Conservation (phyloP, 2,113 vertebrate species). For the Anolis carolinensis region DNA sequence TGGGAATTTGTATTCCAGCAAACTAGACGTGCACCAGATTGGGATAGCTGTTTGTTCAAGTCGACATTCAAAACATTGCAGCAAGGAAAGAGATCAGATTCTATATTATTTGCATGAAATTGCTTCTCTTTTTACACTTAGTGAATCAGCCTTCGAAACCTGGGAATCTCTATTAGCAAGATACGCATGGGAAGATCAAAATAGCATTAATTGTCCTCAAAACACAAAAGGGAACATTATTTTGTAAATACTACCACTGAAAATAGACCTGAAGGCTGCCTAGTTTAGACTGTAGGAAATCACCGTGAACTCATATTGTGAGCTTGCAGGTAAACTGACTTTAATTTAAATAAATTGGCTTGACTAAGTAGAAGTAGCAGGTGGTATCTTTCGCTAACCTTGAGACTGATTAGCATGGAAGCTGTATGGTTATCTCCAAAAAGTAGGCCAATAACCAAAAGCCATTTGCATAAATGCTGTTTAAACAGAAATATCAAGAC, state of each 20-base stretch:
- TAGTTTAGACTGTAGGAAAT: not conserved
- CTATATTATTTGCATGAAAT: not conserved
- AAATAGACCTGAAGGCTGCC: constrained; percentile 3
- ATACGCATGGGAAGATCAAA: not conserved
- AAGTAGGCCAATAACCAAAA: constrained; percentile 2
- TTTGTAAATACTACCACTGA: constrained; percentile 12
- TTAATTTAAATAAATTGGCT: constrained; percentile 32
- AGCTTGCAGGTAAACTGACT: constrained; percentile 31
- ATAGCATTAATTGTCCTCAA: constrained; percentile 7
- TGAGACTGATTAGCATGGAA: constrained; percentile 36
- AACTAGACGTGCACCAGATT: not conserved
- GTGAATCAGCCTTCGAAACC: constrained; percentile 23
- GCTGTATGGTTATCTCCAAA: constrained; percentile 3
- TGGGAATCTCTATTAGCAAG: not conserved
- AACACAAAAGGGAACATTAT: constrained; percentile 16
- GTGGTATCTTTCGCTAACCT: constrained; percentile 41
- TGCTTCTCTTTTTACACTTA: not conserved
- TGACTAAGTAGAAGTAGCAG: constrained; percentile 34
- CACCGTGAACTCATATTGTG: not conserved
- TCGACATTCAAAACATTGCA: constrained; percentile 5
- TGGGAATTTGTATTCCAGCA: not conserved
- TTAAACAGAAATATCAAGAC: constrained; percentile 4
- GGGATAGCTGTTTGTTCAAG: constrained; percentile 11
- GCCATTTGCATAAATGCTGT: not conserved
- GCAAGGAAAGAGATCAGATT: constrained; percentile 2